phyloP scores from a whole-genome alignment of 2,888 invertebrate species.

The Thumatha senex region DNA sequence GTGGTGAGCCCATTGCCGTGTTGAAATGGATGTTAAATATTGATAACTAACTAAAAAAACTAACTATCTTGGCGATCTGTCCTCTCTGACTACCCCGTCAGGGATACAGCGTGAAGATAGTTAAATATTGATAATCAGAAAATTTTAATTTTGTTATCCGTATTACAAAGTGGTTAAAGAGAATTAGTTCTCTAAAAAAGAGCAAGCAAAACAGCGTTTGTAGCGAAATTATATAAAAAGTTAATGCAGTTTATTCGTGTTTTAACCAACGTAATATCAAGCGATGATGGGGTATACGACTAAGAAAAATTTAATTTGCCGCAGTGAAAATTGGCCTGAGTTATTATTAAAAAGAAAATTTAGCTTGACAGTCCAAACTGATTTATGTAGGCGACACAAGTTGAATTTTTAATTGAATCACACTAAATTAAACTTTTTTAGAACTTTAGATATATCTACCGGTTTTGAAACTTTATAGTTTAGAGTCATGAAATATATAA shows the following conservation, averaged over 20 bases:
- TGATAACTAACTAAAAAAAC: too few species aligned
- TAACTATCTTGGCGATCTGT: too few species aligned
- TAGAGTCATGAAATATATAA: not conserved
- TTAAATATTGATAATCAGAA: too few species aligned
- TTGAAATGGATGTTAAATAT: too few species aligned
- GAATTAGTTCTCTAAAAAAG: slow-evolving; percentile 16
- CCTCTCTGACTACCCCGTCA: too few species aligned
- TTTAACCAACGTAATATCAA: slow-evolving; percentile 31
- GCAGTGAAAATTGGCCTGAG: slow-evolving; percentile 32
- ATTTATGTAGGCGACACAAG: slow-evolving; percentile 21
- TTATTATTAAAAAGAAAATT: slow-evolving; percentile 26
- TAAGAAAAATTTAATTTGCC: slow-evolving; percentile 42
- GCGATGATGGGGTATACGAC: slow-evolving; percentile 35
- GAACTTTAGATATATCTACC: not conserved
- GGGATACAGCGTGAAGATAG: too few species aligned
- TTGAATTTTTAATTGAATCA: slow-evolving; percentile 3
- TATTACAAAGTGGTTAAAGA: slow-evolving; percentile 18
- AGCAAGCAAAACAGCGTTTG: slow-evolving; percentile 24
- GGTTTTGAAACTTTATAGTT: not conserved
- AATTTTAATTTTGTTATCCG: too few species aligned
- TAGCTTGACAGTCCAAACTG: slow-evolving; percentile 26
- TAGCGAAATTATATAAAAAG: slow-evolving; percentile 28
- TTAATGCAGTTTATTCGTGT: slow-evolving; percentile 36
- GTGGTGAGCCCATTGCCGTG: too few species aligned
- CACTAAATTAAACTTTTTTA: not conserved